phyloP scores from a whole-genome alignment of 92 coral and sea anemone species.

The Zoanthus sansibaricus region DNA sequence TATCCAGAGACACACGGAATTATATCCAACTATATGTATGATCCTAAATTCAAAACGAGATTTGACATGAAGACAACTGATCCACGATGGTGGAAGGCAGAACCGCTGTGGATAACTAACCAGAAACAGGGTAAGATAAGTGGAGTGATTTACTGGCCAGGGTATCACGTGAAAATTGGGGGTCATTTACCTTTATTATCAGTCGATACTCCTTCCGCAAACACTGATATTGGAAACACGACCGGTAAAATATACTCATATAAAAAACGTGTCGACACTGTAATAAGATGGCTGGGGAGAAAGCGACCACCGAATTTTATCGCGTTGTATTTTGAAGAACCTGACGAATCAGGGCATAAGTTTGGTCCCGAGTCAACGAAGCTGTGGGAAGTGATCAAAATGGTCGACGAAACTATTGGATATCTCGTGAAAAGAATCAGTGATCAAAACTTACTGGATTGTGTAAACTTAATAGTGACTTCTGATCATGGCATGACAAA shows the following conservation, averaged over 20 bases:
- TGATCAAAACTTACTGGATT: slow-evolving; percentile 56
- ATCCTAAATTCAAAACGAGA: slow-evolving; percentile 64
- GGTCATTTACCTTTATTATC: slow-evolving; percentile 65
- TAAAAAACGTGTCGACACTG: slow-evolving; percentile 68
- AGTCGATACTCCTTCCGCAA: slow-evolving; percentile 61
- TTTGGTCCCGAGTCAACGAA: slow-evolving; percentile 75
- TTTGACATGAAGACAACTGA: slow-evolving; percentile 76
- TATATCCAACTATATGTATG: slow-evolving; percentile 89
- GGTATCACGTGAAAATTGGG: slow-evolving; percentile 75
- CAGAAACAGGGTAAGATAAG: slow-evolving; percentile 83
- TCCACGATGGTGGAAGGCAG: slow-evolving; percentile 92
- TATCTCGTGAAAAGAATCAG: slow-evolving; percentile 65
- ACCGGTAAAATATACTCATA: slow-evolving; percentile 74
- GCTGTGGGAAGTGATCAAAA: slow-evolving; percentile 56
- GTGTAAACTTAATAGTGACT: slow-evolving; percentile 78
- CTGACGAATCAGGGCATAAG: slow-evolving; percentile 82
- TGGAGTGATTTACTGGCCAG: slow-evolving; percentile 92
- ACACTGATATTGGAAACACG: slow-evolving; percentile 68
- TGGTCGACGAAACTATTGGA: slow-evolving; percentile 79
- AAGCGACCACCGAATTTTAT: slow-evolving; percentile 83
- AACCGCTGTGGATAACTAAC: slow-evolving; percentile 92
- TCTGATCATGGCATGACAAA: slow-evolving; percentile 95
- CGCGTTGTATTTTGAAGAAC: slow-evolving; percentile 89
- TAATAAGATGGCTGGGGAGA: slow-evolving; percentile 73
- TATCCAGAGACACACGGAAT: slow-evolving; percentile 94